These are phyloP conservation scores for Drosophila eohydei DNA, from an alignment of 2,888 invertebrate species.

Conservation along the genomic window DNA sequence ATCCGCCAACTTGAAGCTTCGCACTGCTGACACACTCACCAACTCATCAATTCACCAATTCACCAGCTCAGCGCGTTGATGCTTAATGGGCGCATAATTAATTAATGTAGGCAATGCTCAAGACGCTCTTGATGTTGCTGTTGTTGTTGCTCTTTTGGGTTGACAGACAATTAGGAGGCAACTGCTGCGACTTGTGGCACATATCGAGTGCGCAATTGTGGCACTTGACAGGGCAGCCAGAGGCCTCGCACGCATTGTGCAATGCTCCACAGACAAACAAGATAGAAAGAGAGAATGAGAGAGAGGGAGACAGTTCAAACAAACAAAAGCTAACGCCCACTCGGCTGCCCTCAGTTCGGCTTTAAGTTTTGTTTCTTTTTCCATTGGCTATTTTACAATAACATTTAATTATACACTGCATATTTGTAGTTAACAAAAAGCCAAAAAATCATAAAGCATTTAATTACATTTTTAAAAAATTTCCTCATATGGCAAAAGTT, in stretches of 20 bases:
- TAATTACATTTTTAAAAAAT: constrained; percentile 15
- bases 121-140: constrained; percentile 18
- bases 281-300: not conserved
- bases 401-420: constrained; percentile 25
- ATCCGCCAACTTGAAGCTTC: constrained; percentile 51
- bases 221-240: constrained; percentile 25
- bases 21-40: constrained; percentile 55
- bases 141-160: constrained; percentile 27
- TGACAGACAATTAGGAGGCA: constrained; percentile 67
- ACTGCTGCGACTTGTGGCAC: constrained; percentile 42
- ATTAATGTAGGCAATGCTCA: constrained; percentile 67
- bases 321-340: constrained; percentile 44
- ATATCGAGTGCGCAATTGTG: constrained; percentile 70
- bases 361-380: constrained; percentile 10
- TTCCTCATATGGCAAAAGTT: constrained; percentile 9
- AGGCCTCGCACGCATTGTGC: constrained; percentile 41
- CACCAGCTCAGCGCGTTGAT: constrained; percentile 36
- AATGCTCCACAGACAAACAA: constrained; percentile 29
- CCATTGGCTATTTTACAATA: constrained; percentile 9
- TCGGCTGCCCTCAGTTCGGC: constrained; percentile 13
- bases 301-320: constrained; percentile 15
- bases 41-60: constrained; percentile 38
- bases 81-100: constrained; percentile 76
- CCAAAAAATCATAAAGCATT: constrained; percentile 17
- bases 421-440: constrained; percentile 12